Percentiles rank a stretch among this genome's conserved stretches.
These are phyloP conservation scores for Bombyx mori DNA, from an alignment of 1,140 invertebrate species.

Conservation along the genomic window ASM3026992v2 NC_085131.1:9792501-9793000, in stretches of 20 bases:
- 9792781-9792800: no score
- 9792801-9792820: no score
- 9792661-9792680: slow-evolving; percentile 66
- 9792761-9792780: no score
- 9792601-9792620: slow-evolving; percentile 71
- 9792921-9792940: neutral
- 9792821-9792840: no score
- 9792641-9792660: slow-evolving; percentile 58
- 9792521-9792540: no score
- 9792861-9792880: no score
- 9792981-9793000: slow-evolving; percentile 13
- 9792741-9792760: slow-evolving; percentile 26
- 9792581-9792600: slow-evolving; percentile 72
- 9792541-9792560: no score
- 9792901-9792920: no score
- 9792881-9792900: no score
- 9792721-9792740: slow-evolving; percentile 49
- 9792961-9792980: slow-evolving; percentile 11
- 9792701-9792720: slow-evolving; percentile 56
- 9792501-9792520: no score
- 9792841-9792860: no score
- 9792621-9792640: slow-evolving; percentile 68
- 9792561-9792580: slow-evolving; percentile 31
- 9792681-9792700: slow-evolving; percentile 70
- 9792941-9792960: slow-evolving; percentile 1